Conservation (phyloP, 2,888 invertebrate genomes). For the Morpho deidamia region DNA sequence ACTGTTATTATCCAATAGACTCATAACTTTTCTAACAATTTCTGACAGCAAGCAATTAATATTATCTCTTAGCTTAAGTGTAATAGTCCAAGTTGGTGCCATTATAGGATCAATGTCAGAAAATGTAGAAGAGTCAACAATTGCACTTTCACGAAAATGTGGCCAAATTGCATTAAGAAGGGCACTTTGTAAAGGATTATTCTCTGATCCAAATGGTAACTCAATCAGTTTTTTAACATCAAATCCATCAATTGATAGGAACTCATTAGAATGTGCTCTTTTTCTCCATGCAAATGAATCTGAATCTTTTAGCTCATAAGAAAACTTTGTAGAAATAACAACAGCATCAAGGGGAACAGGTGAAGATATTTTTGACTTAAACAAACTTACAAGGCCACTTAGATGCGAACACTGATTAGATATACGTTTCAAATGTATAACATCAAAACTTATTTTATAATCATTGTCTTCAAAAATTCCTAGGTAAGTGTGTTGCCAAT, state of each 20-base stretch:
- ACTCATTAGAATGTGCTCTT: constrained; percentile 61
- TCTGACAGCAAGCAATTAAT: constrained; percentile 88
- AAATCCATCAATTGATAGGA: constrained; percentile 68
- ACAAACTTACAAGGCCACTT: constrained; percentile 89
- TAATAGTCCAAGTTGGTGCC: constrained; percentile 89
- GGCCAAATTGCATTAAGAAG: constrained; percentile 92
- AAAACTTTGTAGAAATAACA: constrained; percentile 85
- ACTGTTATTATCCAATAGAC: constrained; percentile 77
- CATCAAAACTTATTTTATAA: constrained; percentile 90
- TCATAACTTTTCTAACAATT: constrained; percentile 84
- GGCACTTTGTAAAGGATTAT: constrained; percentile 88
- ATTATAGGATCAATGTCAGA: constrained; percentile 90
- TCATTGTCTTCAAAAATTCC: constrained; percentile 90
- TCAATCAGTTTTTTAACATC: constrained; percentile 66
- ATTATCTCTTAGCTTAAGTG: constrained; percentile 81
- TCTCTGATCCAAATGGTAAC: constrained; percentile 91
- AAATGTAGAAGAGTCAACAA: constrained; percentile 92
- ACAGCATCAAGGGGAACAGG: constrained; percentile 81
- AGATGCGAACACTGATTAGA: constrained; percentile 91
- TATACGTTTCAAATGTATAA: constrained; percentile 89
- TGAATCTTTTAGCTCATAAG: constrained; percentile 82
- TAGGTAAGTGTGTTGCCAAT: constrained; percentile 87
- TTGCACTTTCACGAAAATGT: constrained; percentile 88
- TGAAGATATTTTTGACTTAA: constrained; percentile 92
- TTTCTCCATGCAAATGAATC: constrained; percentile 81